phyloP scores from a whole-genome alignment of 2,113 vertebrate species.

The Triplophysa siluroides region DNA sequence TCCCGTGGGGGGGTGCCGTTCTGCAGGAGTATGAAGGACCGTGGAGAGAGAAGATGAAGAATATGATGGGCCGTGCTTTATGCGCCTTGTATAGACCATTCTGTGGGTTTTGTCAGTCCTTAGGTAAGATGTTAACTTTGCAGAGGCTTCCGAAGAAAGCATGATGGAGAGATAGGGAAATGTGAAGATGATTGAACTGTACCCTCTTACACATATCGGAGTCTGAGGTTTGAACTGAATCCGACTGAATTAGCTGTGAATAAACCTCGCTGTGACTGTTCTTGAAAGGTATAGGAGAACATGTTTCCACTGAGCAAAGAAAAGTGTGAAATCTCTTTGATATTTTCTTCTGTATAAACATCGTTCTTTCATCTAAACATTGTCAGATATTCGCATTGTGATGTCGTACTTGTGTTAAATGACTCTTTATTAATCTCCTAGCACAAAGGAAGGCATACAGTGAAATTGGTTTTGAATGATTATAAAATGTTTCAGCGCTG shows the following conservation, averaged over 20 bases:
- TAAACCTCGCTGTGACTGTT: neutral
- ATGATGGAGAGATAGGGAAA: neutral
- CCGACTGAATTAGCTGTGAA: neutral
- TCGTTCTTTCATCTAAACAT: neutral
- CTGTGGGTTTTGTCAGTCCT: neutral
- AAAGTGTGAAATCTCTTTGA: neutral
- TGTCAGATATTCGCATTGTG: neutral
- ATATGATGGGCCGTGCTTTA: neutral
- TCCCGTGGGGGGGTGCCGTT: neutral
- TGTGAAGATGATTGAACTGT: neutral
- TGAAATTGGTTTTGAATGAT: neutral
- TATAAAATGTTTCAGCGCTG: neutral
- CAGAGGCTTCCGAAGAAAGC: neutral
- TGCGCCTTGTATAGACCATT: neutral
- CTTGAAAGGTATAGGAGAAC: neutral
- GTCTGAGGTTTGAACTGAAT: neutral
- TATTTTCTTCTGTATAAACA: neutral
- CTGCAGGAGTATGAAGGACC: constrained; percentile 9
- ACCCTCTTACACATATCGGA: neutral
- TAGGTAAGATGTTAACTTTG: constrained; percentile 1
- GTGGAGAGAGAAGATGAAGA: constrained; percentile 7
- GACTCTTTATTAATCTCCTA: neutral
- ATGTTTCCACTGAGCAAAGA: neutral
- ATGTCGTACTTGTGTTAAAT: neutral
- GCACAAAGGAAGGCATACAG: neutral